phyloP scores from a whole-genome alignment of 2,113 vertebrate genomes.

The Paradoxurus hermaphroditus region DNA sequence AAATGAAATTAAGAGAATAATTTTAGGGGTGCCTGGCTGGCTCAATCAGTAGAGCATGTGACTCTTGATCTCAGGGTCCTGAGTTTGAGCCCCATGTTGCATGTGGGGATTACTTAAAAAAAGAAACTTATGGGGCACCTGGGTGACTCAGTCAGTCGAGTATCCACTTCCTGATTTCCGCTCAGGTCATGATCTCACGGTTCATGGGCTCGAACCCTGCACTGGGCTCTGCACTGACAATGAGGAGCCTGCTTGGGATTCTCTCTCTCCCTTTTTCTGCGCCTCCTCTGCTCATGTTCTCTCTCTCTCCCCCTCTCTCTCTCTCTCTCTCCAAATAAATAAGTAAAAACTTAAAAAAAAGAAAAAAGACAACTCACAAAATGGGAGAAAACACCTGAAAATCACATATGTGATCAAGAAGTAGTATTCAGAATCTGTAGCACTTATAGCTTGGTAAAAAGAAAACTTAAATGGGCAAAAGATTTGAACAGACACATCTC shows the following conservation, averaged over 20 bases:
- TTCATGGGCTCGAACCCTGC: too few species aligned
- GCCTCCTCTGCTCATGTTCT: too few species aligned
- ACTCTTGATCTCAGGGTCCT: not conserved
- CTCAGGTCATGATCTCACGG: too few species aligned
- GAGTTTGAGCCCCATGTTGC: not conserved
- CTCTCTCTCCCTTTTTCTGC: too few species aligned
- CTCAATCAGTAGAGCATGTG: not conserved
- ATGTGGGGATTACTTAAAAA: not conserved
- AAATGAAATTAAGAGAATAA: not conserved
- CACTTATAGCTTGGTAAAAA: not conserved
- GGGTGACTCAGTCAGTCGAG: too few species aligned
- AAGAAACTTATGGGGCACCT: too few species aligned
- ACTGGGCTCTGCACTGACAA: too few species aligned
- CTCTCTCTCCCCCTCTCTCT: too few species aligned
- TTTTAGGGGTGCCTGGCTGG: not conserved
- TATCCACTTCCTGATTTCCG: too few species aligned
- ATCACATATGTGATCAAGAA: not conserved
- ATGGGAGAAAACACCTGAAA: not conserved
- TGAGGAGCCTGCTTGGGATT: too few species aligned
- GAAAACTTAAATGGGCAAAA: not conserved
- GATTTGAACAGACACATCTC: not conserved
- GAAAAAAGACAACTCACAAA: not conserved
- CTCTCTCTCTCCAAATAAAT: too few species aligned
- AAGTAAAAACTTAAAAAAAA: not conserved
- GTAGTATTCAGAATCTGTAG: not conserved